phyloP scores from a whole-genome alignment of 2,113 vertebrate genomes.

The Gorsachius goisagi region DNA sequence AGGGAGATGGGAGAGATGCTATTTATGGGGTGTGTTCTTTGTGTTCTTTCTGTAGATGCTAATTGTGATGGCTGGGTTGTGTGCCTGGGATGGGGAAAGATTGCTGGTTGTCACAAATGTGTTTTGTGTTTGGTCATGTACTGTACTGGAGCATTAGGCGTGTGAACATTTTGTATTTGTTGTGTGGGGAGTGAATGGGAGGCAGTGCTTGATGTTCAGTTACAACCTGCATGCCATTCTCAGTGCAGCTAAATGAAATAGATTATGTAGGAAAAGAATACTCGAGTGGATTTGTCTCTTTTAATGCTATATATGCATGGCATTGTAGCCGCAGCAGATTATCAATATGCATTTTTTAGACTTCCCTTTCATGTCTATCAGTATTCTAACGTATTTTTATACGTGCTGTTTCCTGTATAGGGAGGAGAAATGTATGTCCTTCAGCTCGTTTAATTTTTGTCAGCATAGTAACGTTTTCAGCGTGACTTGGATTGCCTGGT shows the following conservation, averaged over 20 bases:
- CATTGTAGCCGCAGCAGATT: background rate
- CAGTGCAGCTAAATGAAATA: background rate
- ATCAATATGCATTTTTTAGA: background rate
- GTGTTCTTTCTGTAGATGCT: background rate
- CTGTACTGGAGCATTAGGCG: background rate
- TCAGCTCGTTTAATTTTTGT: background rate
- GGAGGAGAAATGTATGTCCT: background rate
- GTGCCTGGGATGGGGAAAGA: background rate
- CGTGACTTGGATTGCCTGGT: background rate
- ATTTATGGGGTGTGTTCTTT: slow-evolving; percentile 4
- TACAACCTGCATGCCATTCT: background rate
- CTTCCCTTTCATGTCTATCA: background rate
- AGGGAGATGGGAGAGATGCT: background rate
- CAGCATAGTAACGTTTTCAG: background rate
- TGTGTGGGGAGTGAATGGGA: background rate
- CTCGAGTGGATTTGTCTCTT: background rate
- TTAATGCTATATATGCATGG: background rate
- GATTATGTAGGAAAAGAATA: background rate
- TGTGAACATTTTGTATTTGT: background rate
- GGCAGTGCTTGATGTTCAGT: background rate
- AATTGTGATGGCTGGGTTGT: background rate
- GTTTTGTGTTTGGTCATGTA: background rate
- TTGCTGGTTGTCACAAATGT: background rate
- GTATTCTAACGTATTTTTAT: background rate
- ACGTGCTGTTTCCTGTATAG: background rate